phyloP scores from a whole-genome alignment of 2,113 vertebrate genomes.

The Chloebia gouldiae region DNA sequence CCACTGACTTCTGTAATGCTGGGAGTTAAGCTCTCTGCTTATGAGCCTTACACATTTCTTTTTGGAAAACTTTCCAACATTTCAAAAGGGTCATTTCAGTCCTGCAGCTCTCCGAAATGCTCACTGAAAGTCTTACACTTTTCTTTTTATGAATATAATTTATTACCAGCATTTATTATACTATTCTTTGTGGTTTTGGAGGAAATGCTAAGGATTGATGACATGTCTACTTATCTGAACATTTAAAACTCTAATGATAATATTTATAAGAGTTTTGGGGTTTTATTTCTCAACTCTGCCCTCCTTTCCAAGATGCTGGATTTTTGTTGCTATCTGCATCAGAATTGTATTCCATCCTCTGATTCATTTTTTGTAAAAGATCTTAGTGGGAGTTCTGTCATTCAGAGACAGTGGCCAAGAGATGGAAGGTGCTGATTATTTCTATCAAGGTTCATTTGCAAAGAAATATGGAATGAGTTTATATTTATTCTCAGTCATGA shows the following conservation, averaged over 20 bases:
- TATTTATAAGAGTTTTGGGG: neutral
- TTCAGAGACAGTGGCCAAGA: neutral
- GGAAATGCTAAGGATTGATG: neutral
- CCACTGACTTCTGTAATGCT: slow-evolving; percentile 21
- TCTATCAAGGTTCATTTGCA: neutral
- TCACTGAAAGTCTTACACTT: neutral
- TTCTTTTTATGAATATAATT: neutral
- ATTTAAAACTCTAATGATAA: neutral
- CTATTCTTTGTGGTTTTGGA: neutral
- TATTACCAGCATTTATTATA: neutral
- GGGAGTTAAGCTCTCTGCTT: slow-evolving; percentile 13
- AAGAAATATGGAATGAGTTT: neutral
- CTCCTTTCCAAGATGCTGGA: neutral
- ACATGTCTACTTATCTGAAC: neutral
- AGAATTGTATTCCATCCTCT: neutral
- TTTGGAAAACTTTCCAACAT: slow-evolving; percentile 1
- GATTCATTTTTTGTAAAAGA: neutral
- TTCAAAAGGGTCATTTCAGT: neutral
- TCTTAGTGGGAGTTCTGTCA: neutral
- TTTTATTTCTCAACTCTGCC: neutral
- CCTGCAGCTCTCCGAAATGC: neutral
- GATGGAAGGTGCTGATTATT: neutral
- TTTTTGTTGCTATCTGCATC: neutral
- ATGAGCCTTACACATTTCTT: neutral
- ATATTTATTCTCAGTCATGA: neutral